Conservation (phyloP, 2,888 invertebrate genomes). For the Lomographa bimaculata region DNA sequence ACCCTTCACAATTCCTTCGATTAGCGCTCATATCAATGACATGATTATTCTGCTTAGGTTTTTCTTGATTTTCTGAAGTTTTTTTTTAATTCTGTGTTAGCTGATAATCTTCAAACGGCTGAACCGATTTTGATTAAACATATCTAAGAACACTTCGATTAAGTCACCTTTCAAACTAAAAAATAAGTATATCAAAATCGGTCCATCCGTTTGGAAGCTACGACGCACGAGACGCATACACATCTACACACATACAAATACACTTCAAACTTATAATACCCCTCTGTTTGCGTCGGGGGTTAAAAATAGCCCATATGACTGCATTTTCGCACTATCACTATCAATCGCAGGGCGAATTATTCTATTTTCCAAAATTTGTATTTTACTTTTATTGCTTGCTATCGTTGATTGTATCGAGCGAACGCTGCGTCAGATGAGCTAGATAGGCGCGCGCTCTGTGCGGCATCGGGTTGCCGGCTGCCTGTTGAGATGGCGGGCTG, state of each 20-base stretch:
- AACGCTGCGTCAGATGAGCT: not conserved
- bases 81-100: conserved; percentile 20
- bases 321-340: no score
- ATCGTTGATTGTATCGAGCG: not conserved
- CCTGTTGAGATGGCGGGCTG: not conserved
- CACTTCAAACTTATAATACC: no score
- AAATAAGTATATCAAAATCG: no score
- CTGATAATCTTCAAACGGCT: no score
- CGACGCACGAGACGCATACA: no score
- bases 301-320: no score
- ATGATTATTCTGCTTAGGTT: conserved; percentile 26
- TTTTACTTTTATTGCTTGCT: conserved; percentile 1
- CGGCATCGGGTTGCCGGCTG: not conserved
- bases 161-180: no score
- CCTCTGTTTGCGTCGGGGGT: no score
- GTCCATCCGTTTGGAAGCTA: no score
- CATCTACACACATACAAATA: no score
- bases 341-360: not conserved
- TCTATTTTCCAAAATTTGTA: conserved; percentile 1
- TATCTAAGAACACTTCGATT: no score
- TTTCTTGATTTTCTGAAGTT: conserved; percentile 27
- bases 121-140: no score
- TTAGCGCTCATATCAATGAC: conserved; percentile 37
- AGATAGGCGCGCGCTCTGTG: conserved; percentile 1
- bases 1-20: conserved; percentile 40